phyloP scores from a whole-genome alignment of 2,113 vertebrate species.

The Isurus oxyrinchus region DNA sequence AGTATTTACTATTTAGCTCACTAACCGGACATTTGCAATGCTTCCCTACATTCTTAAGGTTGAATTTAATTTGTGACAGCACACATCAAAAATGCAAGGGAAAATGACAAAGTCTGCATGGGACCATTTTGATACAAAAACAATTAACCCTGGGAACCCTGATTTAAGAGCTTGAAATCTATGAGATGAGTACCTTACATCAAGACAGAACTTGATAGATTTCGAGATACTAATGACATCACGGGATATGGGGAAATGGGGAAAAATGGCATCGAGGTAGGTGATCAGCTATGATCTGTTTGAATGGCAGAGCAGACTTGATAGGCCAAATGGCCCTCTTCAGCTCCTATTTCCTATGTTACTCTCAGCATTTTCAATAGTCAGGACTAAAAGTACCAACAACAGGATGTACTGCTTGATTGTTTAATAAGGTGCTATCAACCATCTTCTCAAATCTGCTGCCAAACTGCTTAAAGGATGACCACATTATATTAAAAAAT shows the following conservation, averaged over 20 bases:
- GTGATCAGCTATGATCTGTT: too few species aligned
- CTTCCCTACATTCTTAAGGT: not conserved
- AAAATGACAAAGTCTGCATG: not conserved
- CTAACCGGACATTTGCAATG: not conserved
- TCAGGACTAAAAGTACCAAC: not conserved
- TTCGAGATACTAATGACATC: too few species aligned
- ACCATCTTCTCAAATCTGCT: constrained; percentile 9
- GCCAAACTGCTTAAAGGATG: not conserved
- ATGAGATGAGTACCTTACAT: not conserved
- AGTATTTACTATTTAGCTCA: not conserved
- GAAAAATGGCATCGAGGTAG: too few species aligned
- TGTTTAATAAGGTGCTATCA: constrained; percentile 20
- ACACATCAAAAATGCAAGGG: not conserved
- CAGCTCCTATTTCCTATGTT: too few species aligned
- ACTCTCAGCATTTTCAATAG: not conserved
- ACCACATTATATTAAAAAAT: not conserved
- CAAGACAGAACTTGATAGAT: too few species aligned
- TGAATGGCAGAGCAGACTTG: too few species aligned
- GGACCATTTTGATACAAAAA: not conserved
- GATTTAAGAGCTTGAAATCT: not conserved
- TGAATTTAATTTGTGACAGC: not conserved
- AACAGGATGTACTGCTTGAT: constrained; percentile 26
- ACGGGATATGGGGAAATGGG: too few species aligned
- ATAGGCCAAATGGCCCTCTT: too few species aligned
- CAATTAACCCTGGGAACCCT: not conserved